Conservation (phyloP, 2,113 vertebrate species). For the Tupaia tana region DNA sequence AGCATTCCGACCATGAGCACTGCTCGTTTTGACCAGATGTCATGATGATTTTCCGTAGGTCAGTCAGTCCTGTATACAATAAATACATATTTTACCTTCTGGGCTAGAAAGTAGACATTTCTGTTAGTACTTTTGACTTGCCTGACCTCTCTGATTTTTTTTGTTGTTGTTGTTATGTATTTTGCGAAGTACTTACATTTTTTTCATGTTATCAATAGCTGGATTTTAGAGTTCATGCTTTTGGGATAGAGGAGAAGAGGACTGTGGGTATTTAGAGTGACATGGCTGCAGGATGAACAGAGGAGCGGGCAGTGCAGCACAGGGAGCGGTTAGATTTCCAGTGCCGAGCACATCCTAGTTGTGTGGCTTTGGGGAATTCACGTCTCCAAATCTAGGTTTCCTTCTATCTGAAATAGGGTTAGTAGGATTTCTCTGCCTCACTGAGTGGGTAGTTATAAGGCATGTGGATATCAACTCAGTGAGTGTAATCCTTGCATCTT, state of each 20-base stretch:
- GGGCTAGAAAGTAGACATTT: background rate
- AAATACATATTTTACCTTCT: background rate
- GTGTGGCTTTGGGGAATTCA: background rate
- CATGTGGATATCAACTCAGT: background rate
- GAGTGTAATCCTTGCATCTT: slow-evolving; percentile 3
- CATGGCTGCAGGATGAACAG: background rate
- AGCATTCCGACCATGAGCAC: background rate
- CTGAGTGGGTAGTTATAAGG: background rate
- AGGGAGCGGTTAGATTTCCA: background rate
- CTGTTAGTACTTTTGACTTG: background rate
- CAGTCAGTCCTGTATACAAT: background rate
- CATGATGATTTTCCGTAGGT: background rate
- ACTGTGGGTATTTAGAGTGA: background rate
- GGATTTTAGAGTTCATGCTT: background rate
- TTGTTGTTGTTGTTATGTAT: background rate
- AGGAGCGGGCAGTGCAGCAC: background rate
- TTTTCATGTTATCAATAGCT: background rate
- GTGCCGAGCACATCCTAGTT: background rate
- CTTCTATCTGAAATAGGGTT: background rate
- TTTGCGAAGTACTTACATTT: background rate
- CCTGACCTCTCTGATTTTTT: background rate
- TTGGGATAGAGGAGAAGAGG: background rate
- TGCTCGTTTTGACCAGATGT: background rate
- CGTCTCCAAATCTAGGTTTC: background rate
- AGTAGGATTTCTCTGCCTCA: background rate